Evolutionary conservation across 2,113 vertebrate species (phyloP), one percentile per base, ranked within the genome.

Genomic region (Steatornis caripensis): DNA sequence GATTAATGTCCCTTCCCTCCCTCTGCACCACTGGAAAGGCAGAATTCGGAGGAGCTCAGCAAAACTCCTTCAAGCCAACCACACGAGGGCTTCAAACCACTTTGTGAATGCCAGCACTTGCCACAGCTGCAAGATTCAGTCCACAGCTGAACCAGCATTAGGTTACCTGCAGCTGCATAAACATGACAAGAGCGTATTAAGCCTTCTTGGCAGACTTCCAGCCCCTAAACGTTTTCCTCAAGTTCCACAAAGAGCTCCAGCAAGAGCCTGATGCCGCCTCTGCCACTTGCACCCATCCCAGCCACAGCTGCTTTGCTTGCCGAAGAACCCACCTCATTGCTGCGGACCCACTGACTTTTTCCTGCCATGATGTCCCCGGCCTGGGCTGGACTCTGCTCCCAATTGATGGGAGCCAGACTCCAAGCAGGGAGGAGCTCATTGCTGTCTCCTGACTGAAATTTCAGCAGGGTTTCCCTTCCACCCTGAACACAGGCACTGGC

Each of bases 401-500:
- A 17, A 43, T 11, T 12, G 6, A 29, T 14, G 72, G 39, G 21
- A 84, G 39, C 11, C 43, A 65, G 24, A 36, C 20, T 64, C 20
- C 18, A 49, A 34, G 66, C 13, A 26, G 36, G 72, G 16, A 22
- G 11, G 26, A 80, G 18, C 34, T 84, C 6, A 0, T 26, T 43
- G 49, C 55, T n/a, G 5, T 12, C 10, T 57, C 61, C 49, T 11
- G 3, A 17, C 4, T 55, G 54, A 77, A 87, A 64, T 12, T 29
- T 81, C 10, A 2, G 41, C 41, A 57, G 24, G 10, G 39, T 37
- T 76, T n/a, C 22, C 37, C 36, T 62, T 49, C 16, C 1, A 2
- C 23, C 36, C 6, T 3, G 0, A 41, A 29, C 12, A 24, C 0
- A 0, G 37, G 9, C n/a, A n/a, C 8, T 15, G 48, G 39, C 20